These are phyloP conservation scores for Cherax quadricarinatus DNA, from an alignment of 1,140 invertebrate genomes.

Conservation along the genomic window DNA sequence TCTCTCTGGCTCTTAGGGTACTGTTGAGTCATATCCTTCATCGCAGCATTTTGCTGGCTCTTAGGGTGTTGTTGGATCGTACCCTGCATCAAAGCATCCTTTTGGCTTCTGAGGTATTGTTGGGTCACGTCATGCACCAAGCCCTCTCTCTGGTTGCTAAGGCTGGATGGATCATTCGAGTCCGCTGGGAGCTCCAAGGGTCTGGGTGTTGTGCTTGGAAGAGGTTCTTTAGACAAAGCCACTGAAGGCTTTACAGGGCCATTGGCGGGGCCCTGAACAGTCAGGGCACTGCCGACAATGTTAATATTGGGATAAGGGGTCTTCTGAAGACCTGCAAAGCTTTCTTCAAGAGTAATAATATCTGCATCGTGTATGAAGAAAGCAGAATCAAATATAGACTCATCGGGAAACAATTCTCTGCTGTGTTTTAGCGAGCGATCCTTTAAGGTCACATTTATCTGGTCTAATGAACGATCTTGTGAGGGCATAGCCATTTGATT, in stretches of 20 bases:
- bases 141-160: not conserved
- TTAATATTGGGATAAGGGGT: conserved; percentile 32
- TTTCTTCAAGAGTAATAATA: not conserved
- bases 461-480: not conserved
- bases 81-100: too few relatives aligned
- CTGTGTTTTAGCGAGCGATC: not conserved
- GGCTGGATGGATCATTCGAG: too few relatives aligned
- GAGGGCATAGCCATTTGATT: conserved; percentile 11
- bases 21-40: too few relatives aligned
- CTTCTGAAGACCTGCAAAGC: not conserved
- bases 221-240: not conserved
- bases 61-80: not conserved
- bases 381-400: not conserved
- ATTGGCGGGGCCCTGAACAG: not conserved
- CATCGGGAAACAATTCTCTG: conserved; percentile 42
- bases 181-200: not conserved
- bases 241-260: not conserved
- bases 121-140: conserved; percentile 35
- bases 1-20: too few relatives aligned
- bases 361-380: conserved; percentile 2
- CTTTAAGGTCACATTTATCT: conserved; percentile 23
- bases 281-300: conserved; percentile 17
- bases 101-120: too few relatives aligned
- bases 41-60: too few relatives aligned
- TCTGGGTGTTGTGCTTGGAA: not conserved